Evolutionary conservation across 2,797 vertebrate species (phyloP).

Genomic region (Anableps anableps): DNA sequence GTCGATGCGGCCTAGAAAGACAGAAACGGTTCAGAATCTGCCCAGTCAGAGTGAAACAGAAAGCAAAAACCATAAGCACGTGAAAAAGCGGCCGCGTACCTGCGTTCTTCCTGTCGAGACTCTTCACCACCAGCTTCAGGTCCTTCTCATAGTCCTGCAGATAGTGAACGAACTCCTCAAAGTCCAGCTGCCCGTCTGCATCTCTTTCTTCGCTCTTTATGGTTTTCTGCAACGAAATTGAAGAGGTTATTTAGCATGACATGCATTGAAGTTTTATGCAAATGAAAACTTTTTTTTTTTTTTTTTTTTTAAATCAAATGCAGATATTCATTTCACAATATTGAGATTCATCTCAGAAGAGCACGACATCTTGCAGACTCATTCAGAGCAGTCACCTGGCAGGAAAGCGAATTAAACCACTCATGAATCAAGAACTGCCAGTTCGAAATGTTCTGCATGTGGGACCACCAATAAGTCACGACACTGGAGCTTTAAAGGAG

Average conservation of each 20-base stretch:
- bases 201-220: constrained; percentile 84
- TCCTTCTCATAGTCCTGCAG: constrained; percentile 97
- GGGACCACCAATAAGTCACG: not conserved
- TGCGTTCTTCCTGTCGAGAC: constrained; percentile 89
- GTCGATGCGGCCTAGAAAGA: constrained; percentile 84
- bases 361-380: not conserved
- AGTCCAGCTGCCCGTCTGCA: constrained; percentile 90
- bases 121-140: constrained; percentile 93
- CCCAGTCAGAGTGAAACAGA: not conserved
- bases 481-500: not conserved
- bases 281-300: not conserved
- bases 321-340: not conserved
- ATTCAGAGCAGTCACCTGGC: not conserved
- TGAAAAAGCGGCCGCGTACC: constrained; percentile 73
- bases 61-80: rapidly evolving
- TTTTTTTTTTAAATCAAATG: not conserved
- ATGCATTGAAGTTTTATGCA: not conserved
- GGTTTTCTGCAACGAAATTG: constrained; percentile 83
- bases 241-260: not conserved
- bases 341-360: too few species aligned
- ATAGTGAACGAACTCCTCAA: constrained; percentile 97
- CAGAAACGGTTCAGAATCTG: not conserved
- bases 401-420: not conserved
- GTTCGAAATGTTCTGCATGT: constrained; percentile 21
- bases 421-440: constrained; percentile 6